Conservation (phyloP, 2,888 invertebrate genomes). For the Pollenia amentaria region DNA sequence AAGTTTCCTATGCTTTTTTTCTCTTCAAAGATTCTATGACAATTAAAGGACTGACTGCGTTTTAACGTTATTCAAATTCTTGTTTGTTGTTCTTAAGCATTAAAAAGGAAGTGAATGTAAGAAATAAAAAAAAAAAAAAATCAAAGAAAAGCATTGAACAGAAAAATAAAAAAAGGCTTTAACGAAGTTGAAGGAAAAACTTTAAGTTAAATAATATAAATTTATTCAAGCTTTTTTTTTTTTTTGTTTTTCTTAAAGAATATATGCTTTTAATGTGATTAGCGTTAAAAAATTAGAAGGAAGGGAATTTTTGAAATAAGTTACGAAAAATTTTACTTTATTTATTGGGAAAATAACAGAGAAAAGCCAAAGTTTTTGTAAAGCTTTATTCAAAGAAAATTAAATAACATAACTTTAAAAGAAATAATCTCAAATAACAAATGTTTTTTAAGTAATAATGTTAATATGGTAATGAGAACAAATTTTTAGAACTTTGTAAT, state of each 20-base stretch:
- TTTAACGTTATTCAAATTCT: slow-evolving; percentile 66
- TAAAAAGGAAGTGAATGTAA: slow-evolving; percentile 38
- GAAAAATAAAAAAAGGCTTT: slow-evolving; percentile 26
- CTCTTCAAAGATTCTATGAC: slow-evolving; percentile 24
- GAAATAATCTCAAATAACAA: too few relatives aligned
- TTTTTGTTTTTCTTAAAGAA: slow-evolving; percentile 25
- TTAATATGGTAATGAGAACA: too few relatives aligned
- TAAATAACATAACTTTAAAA: too few relatives aligned
- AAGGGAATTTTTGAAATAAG: not conserved
- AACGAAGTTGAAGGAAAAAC: slow-evolving; percentile 14
- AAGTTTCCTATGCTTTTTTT: slow-evolving; percentile 26
- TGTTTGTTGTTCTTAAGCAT: slow-evolving; percentile 46
- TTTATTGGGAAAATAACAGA: too few relatives aligned
- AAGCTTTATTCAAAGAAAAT: too few relatives aligned
- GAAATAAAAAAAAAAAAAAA: slow-evolving; percentile 22
- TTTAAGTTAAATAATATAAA: slow-evolving; percentile 59
- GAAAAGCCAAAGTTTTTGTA: too few relatives aligned
- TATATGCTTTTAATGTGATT: slow-evolving; percentile 45
- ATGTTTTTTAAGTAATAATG: too few relatives aligned
- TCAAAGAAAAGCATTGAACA: slow-evolving; percentile 52
- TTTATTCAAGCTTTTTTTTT: slow-evolving; percentile 68
- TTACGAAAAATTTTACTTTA: not conserved
- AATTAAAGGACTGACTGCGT: slow-evolving; percentile 52
- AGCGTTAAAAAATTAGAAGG: slow-evolving; percentile 7
- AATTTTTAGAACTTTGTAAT: too few relatives aligned